A percentile compares a stretch with the other conserved stretches of the same genome.
Evolutionary conservation across 2,888 invertebrate species (phyloP).

Genomic region (Pogonocherus hispidulus): DNA sequence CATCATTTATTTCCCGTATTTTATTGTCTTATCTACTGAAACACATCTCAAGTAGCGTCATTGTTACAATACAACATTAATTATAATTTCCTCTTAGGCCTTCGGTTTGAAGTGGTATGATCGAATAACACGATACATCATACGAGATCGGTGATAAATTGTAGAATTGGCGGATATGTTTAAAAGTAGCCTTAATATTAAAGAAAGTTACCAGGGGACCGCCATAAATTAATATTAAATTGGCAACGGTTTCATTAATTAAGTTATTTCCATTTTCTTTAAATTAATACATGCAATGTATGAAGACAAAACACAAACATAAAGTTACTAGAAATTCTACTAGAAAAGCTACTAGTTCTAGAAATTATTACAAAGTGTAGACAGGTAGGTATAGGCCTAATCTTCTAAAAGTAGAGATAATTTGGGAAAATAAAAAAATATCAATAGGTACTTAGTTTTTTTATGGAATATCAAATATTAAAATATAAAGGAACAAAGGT

Average conservation of each 20-base stretch:
- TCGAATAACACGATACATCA: slow-evolving; percentile 14
- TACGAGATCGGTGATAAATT: neutral
- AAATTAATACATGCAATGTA: too few species aligned
- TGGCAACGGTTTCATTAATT: neutral
- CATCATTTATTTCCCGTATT: slow-evolving; percentile 28
- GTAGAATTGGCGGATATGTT: neutral
- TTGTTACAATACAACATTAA: slow-evolving; percentile 26
- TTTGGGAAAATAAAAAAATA: too few species aligned
- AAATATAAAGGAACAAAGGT: too few species aligned
- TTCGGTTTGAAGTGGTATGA: slow-evolving; percentile 7
- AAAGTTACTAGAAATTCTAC: too few species aligned
- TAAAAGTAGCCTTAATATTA: neutral
- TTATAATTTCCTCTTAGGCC: slow-evolving; percentile 15
- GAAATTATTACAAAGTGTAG: too few species aligned
- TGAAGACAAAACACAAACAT: too few species aligned
- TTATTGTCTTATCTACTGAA: slow-evolving; percentile 26
- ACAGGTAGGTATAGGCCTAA: too few species aligned
- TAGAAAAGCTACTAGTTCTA: too few species aligned
- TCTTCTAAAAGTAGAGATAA: too few species aligned
- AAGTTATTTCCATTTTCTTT: neutral
- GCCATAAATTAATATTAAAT: neutral
- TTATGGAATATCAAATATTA: too few species aligned
- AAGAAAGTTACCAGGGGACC: neutral
- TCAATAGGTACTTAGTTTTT: too few species aligned
- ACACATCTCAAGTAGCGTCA: slow-evolving; percentile 25